Percentiles rank a stretch among this genome's conserved stretches.
phyloP scores from a whole-genome alignment of 92 coral and sea anemone genomes.

The Pocillopora grandis region DNA sequence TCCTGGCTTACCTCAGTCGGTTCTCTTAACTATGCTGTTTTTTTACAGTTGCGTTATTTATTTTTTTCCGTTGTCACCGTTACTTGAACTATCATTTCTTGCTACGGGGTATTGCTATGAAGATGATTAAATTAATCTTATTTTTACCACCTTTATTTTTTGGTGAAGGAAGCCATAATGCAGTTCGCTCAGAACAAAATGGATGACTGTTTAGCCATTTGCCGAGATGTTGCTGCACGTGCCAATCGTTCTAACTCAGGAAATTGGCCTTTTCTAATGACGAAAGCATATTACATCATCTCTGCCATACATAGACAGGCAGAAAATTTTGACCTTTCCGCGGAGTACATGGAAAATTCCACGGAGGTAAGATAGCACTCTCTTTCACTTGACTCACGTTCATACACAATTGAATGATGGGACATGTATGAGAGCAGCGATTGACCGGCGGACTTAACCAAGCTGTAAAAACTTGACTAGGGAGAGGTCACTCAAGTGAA shows the following conservation, averaged over 20 bases:
- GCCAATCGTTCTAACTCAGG: conserved; percentile 27
- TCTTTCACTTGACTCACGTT: neutral
- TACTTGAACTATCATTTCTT: too few relatives aligned
- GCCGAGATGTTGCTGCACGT: conserved; percentile 25
- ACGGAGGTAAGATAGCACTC: conserved; percentile 45
- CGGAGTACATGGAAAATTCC: conserved; percentile 56
- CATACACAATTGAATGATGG: neutral
- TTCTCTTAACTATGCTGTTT: too few relatives aligned
- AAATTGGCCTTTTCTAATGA: conserved; percentile 50
- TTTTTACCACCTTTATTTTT: neutral
- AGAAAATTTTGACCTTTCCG: conserved; percentile 44
- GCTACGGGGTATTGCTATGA: too few relatives aligned
- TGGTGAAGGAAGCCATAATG: conserved; percentile 57
- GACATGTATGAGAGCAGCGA: neutral
- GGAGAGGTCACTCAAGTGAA: too few relatives aligned
- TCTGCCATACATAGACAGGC: conserved; percentile 65
- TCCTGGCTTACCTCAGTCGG: too few relatives aligned
- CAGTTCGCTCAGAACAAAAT: conserved; percentile 60
- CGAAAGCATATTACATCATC: conserved; percentile 65
- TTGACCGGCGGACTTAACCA: too few relatives aligned
- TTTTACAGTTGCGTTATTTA: too few relatives aligned
- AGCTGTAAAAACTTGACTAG: too few relatives aligned
- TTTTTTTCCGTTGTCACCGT: too few relatives aligned
- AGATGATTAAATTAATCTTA: too few relatives aligned
- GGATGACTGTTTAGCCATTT: conserved; percentile 61